Evolutionary conservation across 2,797 vertebrate genomes (phyloP).

Genomic region (Helostoma temminkii): DNA sequence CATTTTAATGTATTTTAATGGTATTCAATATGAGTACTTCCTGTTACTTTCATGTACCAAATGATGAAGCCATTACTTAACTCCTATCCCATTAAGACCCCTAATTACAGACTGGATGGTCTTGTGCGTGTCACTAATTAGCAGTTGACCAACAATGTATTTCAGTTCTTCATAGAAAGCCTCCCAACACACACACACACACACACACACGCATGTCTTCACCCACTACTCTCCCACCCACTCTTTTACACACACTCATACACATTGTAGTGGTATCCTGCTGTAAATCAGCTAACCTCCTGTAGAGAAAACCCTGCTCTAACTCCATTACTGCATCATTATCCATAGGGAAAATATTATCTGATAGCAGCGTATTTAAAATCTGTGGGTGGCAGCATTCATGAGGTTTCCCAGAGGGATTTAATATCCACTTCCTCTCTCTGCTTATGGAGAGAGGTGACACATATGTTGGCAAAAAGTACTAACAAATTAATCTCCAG

Average conservation of each 20-base stretch:
- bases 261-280: slow-evolving; percentile 8
- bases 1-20: too few relatives aligned
- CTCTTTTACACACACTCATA: slow-evolving; percentile 7
- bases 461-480: slow-evolving; percentile 1
- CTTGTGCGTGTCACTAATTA: slow-evolving; percentile 54
- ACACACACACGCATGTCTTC: slow-evolving; percentile 18
- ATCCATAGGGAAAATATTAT: slow-evolving; percentile 25
- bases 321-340: slow-evolving; percentile 37
- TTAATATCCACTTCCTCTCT: slow-evolving; percentile 44
- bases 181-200: slow-evolving; percentile 12
- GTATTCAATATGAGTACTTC: neutral
- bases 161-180: slow-evolving; percentile 29
- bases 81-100: slow-evolving; percentile 32
- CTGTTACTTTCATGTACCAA: slow-evolving; percentile 28
- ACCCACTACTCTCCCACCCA: slow-evolving; percentile 16
- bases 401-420: slow-evolving; percentile 39
- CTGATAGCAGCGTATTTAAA: slow-evolving; percentile 43
- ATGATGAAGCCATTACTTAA: slow-evolving; percentile 35
- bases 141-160: slow-evolving; percentile 20
- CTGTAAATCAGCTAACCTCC: slow-evolving; percentile 38
- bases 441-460: slow-evolving; percentile 20
- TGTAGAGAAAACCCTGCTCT: slow-evolving; percentile 26
- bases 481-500: slow-evolving; percentile 21
- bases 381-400: slow-evolving; percentile 45
- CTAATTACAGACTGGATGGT: slow-evolving; percentile 48